Percentiles rank a stretch among this genome's conserved stretches.
Conservation (phyloP, 2,113 vertebrate genomes). For the Elephantulus edwardii region DNA sequence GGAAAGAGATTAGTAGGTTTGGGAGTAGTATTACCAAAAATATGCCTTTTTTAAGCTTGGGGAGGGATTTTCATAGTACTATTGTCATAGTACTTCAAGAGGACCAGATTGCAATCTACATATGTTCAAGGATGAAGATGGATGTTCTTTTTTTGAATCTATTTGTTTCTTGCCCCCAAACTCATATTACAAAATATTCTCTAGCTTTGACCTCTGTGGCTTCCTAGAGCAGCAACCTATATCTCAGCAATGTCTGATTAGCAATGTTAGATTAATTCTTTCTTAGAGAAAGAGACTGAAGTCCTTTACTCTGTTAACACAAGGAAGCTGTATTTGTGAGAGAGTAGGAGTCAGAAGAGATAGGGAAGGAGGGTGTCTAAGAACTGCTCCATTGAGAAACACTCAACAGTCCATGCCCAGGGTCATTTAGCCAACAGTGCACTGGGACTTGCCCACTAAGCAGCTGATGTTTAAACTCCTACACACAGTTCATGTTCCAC, state of each 20-base stretch:
- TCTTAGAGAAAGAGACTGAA: constrained; percentile 69
- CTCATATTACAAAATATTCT: background rate
- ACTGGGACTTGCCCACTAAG: background rate
- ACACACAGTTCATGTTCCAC: rapidly evolving
- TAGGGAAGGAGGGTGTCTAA: constrained; percentile 2
- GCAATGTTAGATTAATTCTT: constrained; percentile 44
- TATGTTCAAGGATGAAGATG: background rate
- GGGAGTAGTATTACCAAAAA: rapidly evolving
- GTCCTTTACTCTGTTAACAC: constrained; percentile 10
- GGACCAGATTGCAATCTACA: background rate
- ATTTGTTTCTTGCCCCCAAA: background rate
- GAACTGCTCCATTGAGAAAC: background rate
- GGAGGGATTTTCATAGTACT: background rate
- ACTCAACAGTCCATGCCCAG: too few species aligned
- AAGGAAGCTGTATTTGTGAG: constrained; percentile 43
- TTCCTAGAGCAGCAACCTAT: background rate
- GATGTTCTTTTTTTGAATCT: background rate
- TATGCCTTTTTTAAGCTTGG: background rate
- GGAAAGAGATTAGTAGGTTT: background rate
- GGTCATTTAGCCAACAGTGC: background rate
- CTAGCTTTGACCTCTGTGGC: background rate
- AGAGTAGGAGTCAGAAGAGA: too few species aligned
- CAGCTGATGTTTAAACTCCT: background rate
- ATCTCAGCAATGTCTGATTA: background rate
- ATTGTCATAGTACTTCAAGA: background rate